Evolutionary conservation across 2,113 vertebrate species (phyloP).

Genomic region (Eulemur macaco): DNA sequence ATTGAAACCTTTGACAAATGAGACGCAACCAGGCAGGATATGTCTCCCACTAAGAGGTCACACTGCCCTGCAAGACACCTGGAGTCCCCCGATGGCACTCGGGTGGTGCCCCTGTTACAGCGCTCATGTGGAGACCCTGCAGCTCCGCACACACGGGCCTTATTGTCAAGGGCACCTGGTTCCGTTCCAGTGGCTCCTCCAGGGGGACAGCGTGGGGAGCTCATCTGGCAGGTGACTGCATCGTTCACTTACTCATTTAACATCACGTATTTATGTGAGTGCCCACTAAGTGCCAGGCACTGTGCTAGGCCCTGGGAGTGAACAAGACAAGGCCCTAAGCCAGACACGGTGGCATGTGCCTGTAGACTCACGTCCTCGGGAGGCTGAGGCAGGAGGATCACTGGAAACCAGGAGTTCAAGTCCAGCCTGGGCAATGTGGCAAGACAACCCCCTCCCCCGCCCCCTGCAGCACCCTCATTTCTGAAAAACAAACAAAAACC

Average conservation of each 20-base stretch:
- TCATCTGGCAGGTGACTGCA: too few species aligned
- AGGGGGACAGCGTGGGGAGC: accelerated
- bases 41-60: accelerated
- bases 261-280: accelerated
- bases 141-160: not conserved
- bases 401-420: too few species aligned
- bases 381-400: too few species aligned
- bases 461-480: too few species aligned
- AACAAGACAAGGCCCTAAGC: not conserved
- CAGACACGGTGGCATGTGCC: too few species aligned
- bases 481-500: too few species aligned
- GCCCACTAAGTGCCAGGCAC: not conserved
- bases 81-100: accelerated
- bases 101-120: accelerated
- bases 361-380: too few species aligned
- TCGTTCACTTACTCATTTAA: not conserved
- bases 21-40: not conserved
- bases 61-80: accelerated
- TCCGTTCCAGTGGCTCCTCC: not conserved
- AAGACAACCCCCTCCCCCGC: too few species aligned
- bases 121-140: too few species aligned
- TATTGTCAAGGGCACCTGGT: not conserved
- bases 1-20: not conserved
- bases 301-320: not conserved
- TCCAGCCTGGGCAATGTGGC: too few species aligned